Percentiles rank a stretch among this genome's conserved stretches.
Evolutionary conservation across 2,797 vertebrate genomes (phyloP).

Genomic region (Alfaro cultratus): DNA sequence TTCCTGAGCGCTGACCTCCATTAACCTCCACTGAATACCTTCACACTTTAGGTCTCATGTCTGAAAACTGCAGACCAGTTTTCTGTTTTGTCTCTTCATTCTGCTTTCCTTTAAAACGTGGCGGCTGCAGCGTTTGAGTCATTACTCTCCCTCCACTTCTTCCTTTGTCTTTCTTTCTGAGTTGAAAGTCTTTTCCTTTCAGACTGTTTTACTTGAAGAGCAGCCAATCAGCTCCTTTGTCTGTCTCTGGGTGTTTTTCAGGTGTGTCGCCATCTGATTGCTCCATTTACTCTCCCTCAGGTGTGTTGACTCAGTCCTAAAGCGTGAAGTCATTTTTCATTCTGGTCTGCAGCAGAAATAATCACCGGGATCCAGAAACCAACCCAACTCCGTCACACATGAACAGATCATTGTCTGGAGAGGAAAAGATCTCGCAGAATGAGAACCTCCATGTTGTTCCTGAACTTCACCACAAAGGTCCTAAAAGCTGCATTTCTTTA

Average conservation of each 20-base stretch:
- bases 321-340: background rate
- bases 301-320: constrained; percentile 11
- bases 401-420: background rate
- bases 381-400: background rate
- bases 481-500: background rate
- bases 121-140: background rate
- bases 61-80: background rate
- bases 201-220: background rate
- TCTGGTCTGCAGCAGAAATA: background rate
- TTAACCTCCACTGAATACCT: background rate
- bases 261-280: constrained; percentile 28
- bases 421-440: background rate
- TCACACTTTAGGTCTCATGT: no score
- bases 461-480: background rate
- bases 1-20: background rate
- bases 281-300: constrained; percentile 28
- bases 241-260: constrained; percentile 43
- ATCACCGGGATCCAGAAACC: background rate
- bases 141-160: background rate
- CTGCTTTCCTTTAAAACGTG: background rate
- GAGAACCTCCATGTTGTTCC: background rate
- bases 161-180: background rate
- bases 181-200: background rate
- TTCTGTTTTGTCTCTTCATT: background rate
- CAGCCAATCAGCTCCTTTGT: constrained; percentile 47